Percentiles rank a stretch among this genome's conserved stretches.
Conservation (phyloP, 2,113 vertebrate genomes). For the Trochalopteron elliotii region DNA sequence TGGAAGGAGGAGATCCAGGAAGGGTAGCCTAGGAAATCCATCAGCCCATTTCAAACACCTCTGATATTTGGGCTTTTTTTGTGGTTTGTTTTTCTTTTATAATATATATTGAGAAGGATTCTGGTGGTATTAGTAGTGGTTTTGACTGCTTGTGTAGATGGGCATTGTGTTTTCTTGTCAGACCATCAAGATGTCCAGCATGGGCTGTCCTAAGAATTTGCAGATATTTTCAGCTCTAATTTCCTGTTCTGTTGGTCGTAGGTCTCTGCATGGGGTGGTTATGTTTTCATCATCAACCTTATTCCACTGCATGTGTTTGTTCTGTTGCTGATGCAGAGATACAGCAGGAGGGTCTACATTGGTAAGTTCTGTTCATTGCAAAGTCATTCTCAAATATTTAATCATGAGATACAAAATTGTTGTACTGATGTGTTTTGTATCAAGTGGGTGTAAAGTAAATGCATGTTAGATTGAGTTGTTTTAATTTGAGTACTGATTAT, state of each 20-base stretch:
- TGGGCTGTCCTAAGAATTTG: background rate
- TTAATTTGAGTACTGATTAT: background rate
- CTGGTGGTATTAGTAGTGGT: background rate
- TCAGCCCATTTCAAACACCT: background rate
- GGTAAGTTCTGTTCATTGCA: conserved; percentile 78
- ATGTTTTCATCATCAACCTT: conserved; percentile 98
- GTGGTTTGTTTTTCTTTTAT: background rate
- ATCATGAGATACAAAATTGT: background rate
- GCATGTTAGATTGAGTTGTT: background rate
- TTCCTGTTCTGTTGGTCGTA: conserved; percentile 59
- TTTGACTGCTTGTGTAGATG: background rate
- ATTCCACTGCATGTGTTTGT: conserved; percentile 98
- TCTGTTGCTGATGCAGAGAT: conserved; percentile 96
- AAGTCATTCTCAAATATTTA: background rate
- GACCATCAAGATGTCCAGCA: background rate
- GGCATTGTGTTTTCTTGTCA: background rate
- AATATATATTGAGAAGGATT: background rate
- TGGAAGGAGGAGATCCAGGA: background rate
- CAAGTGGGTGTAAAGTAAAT: background rate
- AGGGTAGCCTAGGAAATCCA: background rate
- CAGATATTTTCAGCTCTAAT: background rate
- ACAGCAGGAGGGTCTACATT: conserved; percentile 96
- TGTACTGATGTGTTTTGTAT: background rate
- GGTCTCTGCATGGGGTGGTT: conserved; percentile 99
- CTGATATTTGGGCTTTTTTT: background rate